phyloP scores from a whole-genome alignment of 1,140 invertebrate genomes.

The Vanessa tameamea region DNA sequence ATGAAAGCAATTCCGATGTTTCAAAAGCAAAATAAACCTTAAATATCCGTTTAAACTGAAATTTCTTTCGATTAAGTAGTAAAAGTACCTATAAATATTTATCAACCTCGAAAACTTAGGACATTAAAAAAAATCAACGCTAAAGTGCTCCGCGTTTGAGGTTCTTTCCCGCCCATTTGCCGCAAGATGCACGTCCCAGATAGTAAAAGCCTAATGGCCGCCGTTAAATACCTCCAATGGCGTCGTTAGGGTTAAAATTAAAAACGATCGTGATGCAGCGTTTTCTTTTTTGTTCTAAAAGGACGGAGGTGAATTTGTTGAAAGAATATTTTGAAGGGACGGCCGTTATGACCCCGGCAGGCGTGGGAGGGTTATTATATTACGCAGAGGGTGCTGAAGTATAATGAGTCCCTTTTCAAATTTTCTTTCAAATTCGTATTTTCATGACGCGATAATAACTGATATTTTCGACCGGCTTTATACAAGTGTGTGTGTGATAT shows the following conservation, averaged over 20 bases:
- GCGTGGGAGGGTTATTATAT: conserved; percentile 73
- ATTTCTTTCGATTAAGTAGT: background rate
- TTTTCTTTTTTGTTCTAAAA: conserved; percentile 75
- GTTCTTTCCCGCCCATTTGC: conserved; percentile 59
- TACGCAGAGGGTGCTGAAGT: conserved; percentile 60
- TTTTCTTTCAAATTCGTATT: conserved; percentile 66
- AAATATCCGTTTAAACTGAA: background rate
- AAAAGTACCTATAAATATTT: background rate
- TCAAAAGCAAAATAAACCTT: background rate
- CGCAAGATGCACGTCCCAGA: conserved; percentile 65
- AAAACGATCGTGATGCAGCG: conserved; percentile 75
- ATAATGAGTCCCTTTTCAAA: conserved; percentile 76
- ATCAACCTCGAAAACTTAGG: conserved; percentile 3
- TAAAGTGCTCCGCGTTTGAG: conserved; percentile 30
- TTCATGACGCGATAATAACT: conserved; percentile 61
- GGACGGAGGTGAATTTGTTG: conserved; percentile 66
- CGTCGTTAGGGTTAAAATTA: conserved; percentile 76
- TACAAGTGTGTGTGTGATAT: background rate
- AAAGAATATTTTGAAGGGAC: conserved; percentile 75
- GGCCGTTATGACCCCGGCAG: conserved; percentile 58
- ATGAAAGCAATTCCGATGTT: background rate
- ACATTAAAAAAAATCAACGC: conserved; percentile 10
- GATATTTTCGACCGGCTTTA: conserved; percentile 41
- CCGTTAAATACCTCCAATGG: conserved; percentile 65
- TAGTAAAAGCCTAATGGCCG: conserved; percentile 67